Evolutionary conservation across 2,888 invertebrate species (phyloP).

Genomic region (Macroteleia sp.): DNA sequence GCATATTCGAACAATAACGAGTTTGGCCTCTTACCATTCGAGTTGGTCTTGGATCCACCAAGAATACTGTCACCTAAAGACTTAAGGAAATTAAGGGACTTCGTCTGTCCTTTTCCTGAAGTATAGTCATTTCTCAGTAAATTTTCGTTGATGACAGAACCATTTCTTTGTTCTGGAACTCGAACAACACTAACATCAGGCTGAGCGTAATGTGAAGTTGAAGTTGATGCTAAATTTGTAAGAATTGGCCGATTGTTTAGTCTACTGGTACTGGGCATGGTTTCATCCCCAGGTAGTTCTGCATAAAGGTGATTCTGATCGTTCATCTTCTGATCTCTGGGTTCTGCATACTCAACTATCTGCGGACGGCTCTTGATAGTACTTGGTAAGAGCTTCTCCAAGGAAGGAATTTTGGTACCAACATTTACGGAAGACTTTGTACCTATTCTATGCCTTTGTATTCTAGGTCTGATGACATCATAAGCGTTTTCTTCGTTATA

Average conservation of each 20-base stretch:
- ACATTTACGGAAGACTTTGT: conserved; percentile 85
- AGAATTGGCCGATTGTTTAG: conserved; percentile 74
- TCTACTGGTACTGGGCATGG: conserved; percentile 83
- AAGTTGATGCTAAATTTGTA: conserved; percentile 75
- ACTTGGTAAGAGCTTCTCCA: conserved; percentile 86
- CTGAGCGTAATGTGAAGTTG: conserved; percentile 77
- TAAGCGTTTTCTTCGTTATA: conserved; percentile 86
- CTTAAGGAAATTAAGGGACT: conserved; percentile 86
- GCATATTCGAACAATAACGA: conserved; percentile 85
- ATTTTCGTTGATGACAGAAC: conserved; percentile 38
- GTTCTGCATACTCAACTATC: conserved; percentile 85
- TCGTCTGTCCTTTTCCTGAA: conserved; percentile 72
- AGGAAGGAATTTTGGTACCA: conserved; percentile 86
- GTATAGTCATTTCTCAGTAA: conserved; percentile 16
- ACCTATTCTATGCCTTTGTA: conserved; percentile 78
- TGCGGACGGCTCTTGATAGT: conserved; percentile 78
- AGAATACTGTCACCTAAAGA: conserved; percentile 86
- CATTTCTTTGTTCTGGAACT: conserved; percentile 53
- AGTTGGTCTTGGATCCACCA: conserved; percentile 69
- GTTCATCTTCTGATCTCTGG: conserved; percentile 78
- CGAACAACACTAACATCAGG: conserved; percentile 78
- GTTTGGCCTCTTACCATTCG: conserved; percentile 73
- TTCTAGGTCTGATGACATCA: conserved; percentile 85
- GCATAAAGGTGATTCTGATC: conserved; percentile 86
- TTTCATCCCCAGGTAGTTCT: conserved; percentile 86